phyloP scores from a whole-genome alignment of 2,888 invertebrate genomes.

The Coelinius sp. region DNA sequence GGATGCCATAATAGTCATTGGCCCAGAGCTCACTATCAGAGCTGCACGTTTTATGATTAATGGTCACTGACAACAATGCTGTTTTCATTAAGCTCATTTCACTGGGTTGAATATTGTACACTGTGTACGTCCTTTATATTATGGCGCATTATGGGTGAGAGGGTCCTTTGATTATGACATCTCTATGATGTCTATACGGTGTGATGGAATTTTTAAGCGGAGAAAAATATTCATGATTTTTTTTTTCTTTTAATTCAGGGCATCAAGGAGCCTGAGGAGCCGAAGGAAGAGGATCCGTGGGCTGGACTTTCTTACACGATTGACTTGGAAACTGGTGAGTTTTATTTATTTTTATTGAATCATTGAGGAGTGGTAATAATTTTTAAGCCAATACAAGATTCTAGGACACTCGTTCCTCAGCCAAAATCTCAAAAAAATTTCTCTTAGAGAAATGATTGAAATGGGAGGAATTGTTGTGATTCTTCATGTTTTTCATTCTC shows the following conservation, averaged over 20 bases:
- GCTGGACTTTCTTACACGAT: conserved; percentile 86
- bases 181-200: conserved; percentile 54
- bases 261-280: conserved; percentile 55
- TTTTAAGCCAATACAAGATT: too few relatives aligned
- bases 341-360: background rate
- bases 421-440: too few relatives aligned
- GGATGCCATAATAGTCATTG: conserved; percentile 52
- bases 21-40: conserved; percentile 62
- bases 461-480: too few relatives aligned
- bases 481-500: too few relatives aligned
- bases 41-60: conserved; percentile 66
- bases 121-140: conserved; percentile 12
- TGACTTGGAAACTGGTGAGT: conserved; percentile 89
- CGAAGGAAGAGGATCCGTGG: conserved; percentile 80
- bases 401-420: too few relatives aligned
- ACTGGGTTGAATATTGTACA: conserved; percentile 39
- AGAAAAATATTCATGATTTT: too few relatives aligned
- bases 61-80: conserved; percentile 67
- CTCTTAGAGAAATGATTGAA: too few relatives aligned
- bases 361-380: too few relatives aligned
- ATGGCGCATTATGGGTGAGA: conserved; percentile 37
- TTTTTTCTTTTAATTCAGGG: conserved; percentile 51
- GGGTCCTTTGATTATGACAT: conserved; percentile 63
- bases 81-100: conserved; percentile 71
- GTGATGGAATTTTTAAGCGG: background rate